Conservation (phyloP, 2,797 vertebrate species). For the Notolepis coatsorum region DNA sequence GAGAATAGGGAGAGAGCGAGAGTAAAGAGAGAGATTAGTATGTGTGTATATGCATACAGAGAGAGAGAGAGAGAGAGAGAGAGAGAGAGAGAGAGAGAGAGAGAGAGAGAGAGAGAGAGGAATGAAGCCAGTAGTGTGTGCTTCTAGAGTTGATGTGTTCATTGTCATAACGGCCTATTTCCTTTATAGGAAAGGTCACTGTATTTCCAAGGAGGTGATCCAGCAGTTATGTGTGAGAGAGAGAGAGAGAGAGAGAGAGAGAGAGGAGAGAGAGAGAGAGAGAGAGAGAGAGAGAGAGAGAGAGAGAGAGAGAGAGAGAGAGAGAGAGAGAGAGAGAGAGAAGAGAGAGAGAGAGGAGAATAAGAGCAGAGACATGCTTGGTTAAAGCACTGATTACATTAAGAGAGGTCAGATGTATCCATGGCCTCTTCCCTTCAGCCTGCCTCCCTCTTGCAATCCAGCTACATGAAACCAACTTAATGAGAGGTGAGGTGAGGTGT, state of each 20-base stretch:
- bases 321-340: background rate
- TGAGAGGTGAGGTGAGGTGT: background rate
- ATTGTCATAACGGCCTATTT: no score
- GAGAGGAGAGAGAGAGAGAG: no score
- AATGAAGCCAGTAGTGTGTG: background rate
- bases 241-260: constrained; percentile 4
- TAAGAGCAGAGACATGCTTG: constrained; percentile 17
- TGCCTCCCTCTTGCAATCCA: constrained; percentile 10
- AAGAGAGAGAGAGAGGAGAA: no score
- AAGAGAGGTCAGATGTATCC: constrained; percentile 2
- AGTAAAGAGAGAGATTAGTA: no score
- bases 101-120: background rate
- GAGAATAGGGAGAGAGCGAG: no score
- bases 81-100: background rate
- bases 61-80: no score
- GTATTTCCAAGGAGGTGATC: no score
- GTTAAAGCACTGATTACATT: no score
- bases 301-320: background rate
- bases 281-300: background rate
- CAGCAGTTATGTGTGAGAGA: background rate
- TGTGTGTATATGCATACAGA: no score
- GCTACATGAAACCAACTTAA: background rate
- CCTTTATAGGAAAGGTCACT: no score
- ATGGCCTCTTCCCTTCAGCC: background rate
- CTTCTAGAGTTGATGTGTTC: no score